phyloP scores from a whole-genome alignment of 2,888 invertebrate genomes.

The Brachylomia viminalis region DNA sequence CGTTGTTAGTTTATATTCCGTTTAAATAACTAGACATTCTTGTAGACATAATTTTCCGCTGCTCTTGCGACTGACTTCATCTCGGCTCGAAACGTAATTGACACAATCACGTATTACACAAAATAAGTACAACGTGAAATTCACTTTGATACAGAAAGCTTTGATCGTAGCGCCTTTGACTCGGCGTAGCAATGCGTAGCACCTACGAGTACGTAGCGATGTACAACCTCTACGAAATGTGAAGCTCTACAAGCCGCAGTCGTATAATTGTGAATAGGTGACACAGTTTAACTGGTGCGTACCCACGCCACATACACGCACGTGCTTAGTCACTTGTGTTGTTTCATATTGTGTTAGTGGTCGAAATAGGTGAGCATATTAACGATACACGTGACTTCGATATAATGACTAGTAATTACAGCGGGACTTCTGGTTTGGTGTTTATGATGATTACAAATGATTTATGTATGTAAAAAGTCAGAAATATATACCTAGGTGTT shows the following conservation, averaged over 20 bases:
- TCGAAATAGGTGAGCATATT: background rate
- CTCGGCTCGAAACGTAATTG: background rate
- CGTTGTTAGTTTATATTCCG: background rate
- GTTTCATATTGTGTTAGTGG: background rate
- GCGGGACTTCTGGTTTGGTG: background rate
- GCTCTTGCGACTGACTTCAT: background rate
- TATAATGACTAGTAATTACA: background rate
- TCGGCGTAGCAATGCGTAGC: conserved; percentile 39
- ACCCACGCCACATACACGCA: background rate
- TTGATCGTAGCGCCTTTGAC: conserved; percentile 40
- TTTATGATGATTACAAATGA: too few relatives aligned
- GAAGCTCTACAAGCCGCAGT: conserved; percentile 20
- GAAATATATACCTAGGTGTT: background rate
- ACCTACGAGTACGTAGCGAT: conserved; percentile 25
- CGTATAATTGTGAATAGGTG: conserved; percentile 14
- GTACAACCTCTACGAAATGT: conserved; percentile 18
- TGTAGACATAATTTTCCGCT: background rate
- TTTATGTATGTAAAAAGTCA: background rate
- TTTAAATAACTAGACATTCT: background rate
- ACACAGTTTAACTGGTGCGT: conserved; percentile 3
- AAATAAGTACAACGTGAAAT: background rate
- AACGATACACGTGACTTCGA: conserved; percentile 6
- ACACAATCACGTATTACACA: conserved; percentile 1
- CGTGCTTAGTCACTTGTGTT: background rate
- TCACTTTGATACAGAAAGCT: conserved; percentile 38